A percentile compares a stretch with the other conserved stretches of the same genome.
These are phyloP conservation scores for Hippopotamyrus pictus DNA, from an alignment of 2,797 vertebrate species.

Conservation along the genomic window DNA sequence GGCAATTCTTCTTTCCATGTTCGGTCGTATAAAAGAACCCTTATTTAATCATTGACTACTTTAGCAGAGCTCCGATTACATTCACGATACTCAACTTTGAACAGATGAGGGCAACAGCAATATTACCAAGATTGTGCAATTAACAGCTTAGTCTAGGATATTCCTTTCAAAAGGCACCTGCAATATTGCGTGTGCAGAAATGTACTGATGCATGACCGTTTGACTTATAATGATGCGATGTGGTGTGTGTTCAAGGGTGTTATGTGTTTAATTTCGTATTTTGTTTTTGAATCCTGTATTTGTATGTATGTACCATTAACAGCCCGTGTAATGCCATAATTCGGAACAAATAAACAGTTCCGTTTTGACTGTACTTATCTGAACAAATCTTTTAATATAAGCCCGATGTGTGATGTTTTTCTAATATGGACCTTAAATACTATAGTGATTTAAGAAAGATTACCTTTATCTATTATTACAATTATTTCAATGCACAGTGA, in stretches of 20 bases:
- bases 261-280: not conserved
- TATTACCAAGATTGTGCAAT: slow-evolving; percentile 3
- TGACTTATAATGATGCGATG: not conserved
- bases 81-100: slow-evolving; percentile 12
- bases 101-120: slow-evolving; percentile 8
- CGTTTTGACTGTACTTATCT: not conserved
- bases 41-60: slow-evolving; percentile 51
- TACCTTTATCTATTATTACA: not conserved
- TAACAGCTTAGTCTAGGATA: not conserved
- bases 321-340: not conserved
- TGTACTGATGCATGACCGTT: not conserved
- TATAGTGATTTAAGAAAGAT: not conserved
- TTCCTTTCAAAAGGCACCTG: not conserved
- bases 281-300: not conserved
- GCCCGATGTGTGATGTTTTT: not conserved
- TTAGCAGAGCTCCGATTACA: slow-evolving; percentile 22
- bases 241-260: not conserved
- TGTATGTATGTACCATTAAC: not conserved
- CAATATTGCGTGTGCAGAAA: not conserved
- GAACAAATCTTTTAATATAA: not conserved
- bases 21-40: slow-evolving; percentile 39
- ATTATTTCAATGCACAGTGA: not conserved
- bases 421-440: not conserved
- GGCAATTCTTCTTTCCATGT: slow-evolving; percentile 24
- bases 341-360: not conserved